Base-by-base conservation (phyloP, 2,797 vertebrate species). In the Epinephelus coioides region DNA sequence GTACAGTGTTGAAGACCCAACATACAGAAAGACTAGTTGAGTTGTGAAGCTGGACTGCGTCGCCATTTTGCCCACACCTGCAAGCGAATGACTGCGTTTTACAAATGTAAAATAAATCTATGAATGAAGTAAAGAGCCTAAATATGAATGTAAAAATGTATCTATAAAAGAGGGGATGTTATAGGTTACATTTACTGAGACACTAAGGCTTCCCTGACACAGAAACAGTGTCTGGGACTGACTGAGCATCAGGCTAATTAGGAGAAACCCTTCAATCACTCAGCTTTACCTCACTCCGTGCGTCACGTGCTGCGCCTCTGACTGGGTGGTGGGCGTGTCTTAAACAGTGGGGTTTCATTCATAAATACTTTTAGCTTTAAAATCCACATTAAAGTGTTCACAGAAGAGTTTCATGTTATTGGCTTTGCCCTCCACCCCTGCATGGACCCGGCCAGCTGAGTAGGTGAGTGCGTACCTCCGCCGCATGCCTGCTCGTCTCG, bases 331-430 rank as follows among this genome's bases (percentile, higher is more conserved):
- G 95, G 96, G 96, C 87, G 96, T 95, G 94, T 89, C 94, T 85
- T 93, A 84, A 90, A 60, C 88, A 54, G 83, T 68, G 90, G 90
- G 93, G 86, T 93, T 96, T 95, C 97, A 98, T 97, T 98, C 97
- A 98, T 97, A 97, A 97, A 97, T 97, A 95, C 95, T 94, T 92
- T 90, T 88, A 86, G 87, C 91, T 86, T 91, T 92, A 88, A 89
- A 94, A 92, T 86, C 86, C 87, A 92, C 95, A 94, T 95, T 93
- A 93, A 92, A 92, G 92, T 87, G 93, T 73, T 73, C 84, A 67
- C 86, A 73, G 89, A 92, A 50, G 84, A 88, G 85, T 88, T 85
- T 73, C n/a, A 27, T 49, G 90, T 76, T 71, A 47, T 82, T 61
- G 88, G 73, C 71, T 82, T 85, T 69, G 78, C 72, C 75, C 84